Base-by-base conservation (phyloP, 2,888 invertebrate species). In the Lepidochrysops patricia region DNA sequence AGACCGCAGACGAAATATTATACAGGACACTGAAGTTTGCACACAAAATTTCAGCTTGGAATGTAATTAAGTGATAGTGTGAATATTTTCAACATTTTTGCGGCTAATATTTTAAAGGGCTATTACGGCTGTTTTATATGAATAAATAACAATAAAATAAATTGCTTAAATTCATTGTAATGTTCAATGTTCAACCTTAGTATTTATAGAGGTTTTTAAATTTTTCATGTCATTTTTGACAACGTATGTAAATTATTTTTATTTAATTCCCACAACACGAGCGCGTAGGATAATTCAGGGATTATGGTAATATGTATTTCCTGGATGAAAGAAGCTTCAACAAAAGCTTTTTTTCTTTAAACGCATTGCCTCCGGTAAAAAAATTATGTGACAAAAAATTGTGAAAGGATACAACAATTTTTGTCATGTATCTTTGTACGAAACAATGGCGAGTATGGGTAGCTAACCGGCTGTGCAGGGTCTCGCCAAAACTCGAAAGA, bases 1-100 rank as follows among this genome's bases (percentile, higher is more conserved):
- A 15, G 35, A 32, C 58, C 52, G 27, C 25, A 26, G 34, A 25
- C 32, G 62, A 57, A 62, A 57, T 60, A 62, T 62, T 57, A 62
- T 60, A 50, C 37, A 32, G 43, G 13, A 34, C 25, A 35, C 25
- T 7, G 26, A 5, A 34, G 13, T 50, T 58, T 4, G 5, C 26
- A 50, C 35, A 34, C 27, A 59, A 50, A 59, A 26, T 52, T 59
- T 34, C 15, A 12, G 35, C 15, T 26, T 15, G 35, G 50, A 52
- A 58, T 58, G 49, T 50, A 34, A 58, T 57, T 57, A 57, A n/a
- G 19, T 57, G 15, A 4, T 57, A 37, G 15, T 25, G 43, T 9
- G 43, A 13, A 57, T 29, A 29, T 54, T 32, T 49, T 12, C 9
- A 32, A 29, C 9, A 1, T 54, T 25, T 49, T 25, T 12, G 25